Conservation (phyloP, 2,888 invertebrate species). For the Heliconius cydno region DNA sequence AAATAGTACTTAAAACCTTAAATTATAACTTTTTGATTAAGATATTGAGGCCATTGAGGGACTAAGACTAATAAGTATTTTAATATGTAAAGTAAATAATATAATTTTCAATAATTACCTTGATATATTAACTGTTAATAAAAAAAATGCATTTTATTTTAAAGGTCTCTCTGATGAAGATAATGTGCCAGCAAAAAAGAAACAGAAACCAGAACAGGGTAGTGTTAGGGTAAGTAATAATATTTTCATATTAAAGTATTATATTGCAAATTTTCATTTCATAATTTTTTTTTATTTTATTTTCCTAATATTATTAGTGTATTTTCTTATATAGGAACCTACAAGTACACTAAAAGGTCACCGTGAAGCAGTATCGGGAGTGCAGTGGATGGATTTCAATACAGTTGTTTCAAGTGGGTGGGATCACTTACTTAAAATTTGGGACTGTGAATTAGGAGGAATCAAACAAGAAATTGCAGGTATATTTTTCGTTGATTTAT, state of each 20-base stretch:
- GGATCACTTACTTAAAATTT: constrained; percentile 97
- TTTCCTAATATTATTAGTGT: too few species aligned
- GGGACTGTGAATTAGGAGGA: constrained; percentile 95
- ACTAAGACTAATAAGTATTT: too few species aligned
- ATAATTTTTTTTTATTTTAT: too few species aligned
- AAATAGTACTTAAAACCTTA: constrained; percentile 8
- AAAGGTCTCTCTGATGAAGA: constrained; percentile 81
- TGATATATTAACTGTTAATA: not conserved
- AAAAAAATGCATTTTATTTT: not conserved
- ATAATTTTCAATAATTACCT: too few species aligned
- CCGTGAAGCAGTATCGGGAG: constrained; percentile 93
- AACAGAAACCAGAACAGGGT: constrained; percentile 82
- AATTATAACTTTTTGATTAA: not conserved
- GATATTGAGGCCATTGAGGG: too few species aligned
- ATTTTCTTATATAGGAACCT: constrained; percentile 85
- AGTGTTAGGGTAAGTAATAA: constrained; percentile 81
- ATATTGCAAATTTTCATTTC: too few species aligned
- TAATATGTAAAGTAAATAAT: too few species aligned
- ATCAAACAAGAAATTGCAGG: constrained; percentile 91
- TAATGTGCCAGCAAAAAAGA: constrained; percentile 84
- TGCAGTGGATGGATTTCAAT: constrained; percentile 91
- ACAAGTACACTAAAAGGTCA: constrained; percentile 95
- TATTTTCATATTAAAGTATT: not conserved
- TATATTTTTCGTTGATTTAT: constrained; percentile 44
- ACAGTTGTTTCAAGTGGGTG: constrained; percentile 94